Conservation (phyloP, 2,888 invertebrate species). For the Drosophila kuntzei region DNA sequence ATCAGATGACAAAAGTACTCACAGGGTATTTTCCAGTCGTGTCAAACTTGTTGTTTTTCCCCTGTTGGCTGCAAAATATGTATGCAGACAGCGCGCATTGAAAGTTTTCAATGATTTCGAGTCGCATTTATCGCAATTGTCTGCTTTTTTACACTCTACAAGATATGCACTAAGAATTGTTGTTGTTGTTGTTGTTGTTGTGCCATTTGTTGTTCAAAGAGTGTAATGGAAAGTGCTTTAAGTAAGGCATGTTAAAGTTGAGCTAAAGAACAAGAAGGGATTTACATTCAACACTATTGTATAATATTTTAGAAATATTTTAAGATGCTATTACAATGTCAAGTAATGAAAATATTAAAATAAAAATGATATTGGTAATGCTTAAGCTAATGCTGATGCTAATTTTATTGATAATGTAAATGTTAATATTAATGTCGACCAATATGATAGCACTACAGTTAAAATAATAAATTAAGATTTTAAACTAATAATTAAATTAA, state of each 20-base stretch:
- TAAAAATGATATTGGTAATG: not conserved
- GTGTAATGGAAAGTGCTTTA: slow-evolving; percentile 28
- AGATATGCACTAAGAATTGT: slow-evolving; percentile 48
- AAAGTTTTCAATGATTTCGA: slow-evolving; percentile 78
- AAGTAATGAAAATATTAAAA: too few relatives aligned
- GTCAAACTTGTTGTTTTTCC: slow-evolving; percentile 1
- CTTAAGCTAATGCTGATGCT: not conserved
- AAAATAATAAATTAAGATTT: too few relatives aligned
- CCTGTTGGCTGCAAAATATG: slow-evolving; percentile 47
- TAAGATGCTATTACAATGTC: not conserved
- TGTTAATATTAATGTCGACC: not conserved
- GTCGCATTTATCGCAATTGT: slow-evolving; percentile 75
- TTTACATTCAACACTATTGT: not conserved
- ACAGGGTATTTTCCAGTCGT: slow-evolving; percentile 11
- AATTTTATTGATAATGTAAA: not conserved
- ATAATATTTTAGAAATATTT: not conserved
- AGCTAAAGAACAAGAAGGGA: not conserved
- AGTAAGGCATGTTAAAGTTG: slow-evolving; percentile 11
- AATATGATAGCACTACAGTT: too few relatives aligned
- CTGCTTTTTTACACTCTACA: slow-evolving; percentile 64
- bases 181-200: slow-evolving; percentile 12
- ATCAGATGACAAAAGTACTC: not conserved
- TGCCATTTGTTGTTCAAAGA: slow-evolving; percentile 27
- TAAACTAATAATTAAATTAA: too few relatives aligned
- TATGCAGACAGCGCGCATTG: slow-evolving; percentile 72